These are phyloP conservation scores for Globicephala melas DNA, from an alignment of 2,113 vertebrate species.

Conservation along the genomic window DNA sequence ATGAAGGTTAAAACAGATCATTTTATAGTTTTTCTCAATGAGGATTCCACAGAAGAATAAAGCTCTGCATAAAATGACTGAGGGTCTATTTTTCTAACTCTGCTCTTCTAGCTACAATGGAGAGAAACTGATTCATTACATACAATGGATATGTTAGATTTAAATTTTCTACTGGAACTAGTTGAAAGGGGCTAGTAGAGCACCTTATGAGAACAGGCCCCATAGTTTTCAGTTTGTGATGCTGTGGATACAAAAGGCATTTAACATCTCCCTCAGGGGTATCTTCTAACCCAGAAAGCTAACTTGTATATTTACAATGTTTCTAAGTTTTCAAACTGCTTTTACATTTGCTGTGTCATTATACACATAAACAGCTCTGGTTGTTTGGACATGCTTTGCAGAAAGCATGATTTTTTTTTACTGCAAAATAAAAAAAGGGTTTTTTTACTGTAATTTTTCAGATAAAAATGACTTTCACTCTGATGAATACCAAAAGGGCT, in stretches of 20 bases:
- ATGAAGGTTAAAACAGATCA: background rate
- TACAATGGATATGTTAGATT: background rate
- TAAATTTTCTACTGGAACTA: background rate
- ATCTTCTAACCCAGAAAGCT: background rate
- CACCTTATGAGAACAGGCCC: background rate
- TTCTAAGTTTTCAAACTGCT: slow-evolving; percentile 23
- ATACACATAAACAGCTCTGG: background rate
- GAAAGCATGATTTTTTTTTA: background rate
- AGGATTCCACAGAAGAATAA: background rate
- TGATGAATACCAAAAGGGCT: background rate
- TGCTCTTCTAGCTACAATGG: background rate
- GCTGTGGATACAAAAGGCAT: background rate
- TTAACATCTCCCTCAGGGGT: background rate
- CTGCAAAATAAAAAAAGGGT: background rate
- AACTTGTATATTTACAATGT: background rate
- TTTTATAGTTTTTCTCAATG: background rate
- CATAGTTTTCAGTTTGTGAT: background rate
- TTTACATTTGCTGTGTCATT: background rate
- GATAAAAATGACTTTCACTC: background rate
- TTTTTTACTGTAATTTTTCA: background rate
- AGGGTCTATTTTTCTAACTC: background rate
- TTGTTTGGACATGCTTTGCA: background rate
- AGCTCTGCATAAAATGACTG: background rate
- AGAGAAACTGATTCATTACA: background rate
- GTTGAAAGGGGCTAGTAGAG: background rate